Evolutionary conservation across 2,888 invertebrate species (phyloP).

Genomic region (Mycalesis mineus): DNA sequence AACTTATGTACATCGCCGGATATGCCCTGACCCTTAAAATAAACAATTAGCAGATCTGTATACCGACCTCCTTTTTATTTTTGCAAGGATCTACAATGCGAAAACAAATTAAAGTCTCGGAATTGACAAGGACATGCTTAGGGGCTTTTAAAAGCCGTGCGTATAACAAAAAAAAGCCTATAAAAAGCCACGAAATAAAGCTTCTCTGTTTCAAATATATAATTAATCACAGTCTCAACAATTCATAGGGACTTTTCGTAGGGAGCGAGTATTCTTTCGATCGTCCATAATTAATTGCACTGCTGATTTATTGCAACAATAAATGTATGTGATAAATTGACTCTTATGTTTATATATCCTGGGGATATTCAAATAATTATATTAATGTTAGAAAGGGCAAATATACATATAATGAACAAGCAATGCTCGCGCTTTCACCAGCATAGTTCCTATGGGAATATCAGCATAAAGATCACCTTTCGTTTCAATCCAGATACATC

Average conservation of each 20-base stretch:
- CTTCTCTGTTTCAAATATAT: not conserved
- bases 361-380: not conserved
- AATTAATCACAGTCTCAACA: conserved; percentile 14
- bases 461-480: no score
- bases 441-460: no score
- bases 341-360: not conserved
- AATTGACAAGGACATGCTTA: not conserved
- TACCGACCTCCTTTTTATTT: not conserved
- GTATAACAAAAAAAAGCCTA: not conserved
- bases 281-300: conserved; percentile 10
- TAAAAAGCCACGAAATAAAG: not conserved
- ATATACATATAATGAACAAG: not conserved
- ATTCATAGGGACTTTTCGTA: conserved; percentile 12
- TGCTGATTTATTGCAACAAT: conserved; percentile 10
- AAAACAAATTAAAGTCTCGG: not conserved
- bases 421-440: not conserved
- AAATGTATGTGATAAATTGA: conserved; percentile 8
- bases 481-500: no score
- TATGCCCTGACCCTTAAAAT: no score
- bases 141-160: not conserved
- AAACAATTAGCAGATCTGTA: no score
- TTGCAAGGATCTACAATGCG: not conserved
- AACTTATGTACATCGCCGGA: no score
- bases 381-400: not conserved
- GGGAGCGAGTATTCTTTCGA: not conserved